phyloP scores from a whole-genome alignment of 2,797 vertebrate species.

The Leuciscus waleckii region DNA sequence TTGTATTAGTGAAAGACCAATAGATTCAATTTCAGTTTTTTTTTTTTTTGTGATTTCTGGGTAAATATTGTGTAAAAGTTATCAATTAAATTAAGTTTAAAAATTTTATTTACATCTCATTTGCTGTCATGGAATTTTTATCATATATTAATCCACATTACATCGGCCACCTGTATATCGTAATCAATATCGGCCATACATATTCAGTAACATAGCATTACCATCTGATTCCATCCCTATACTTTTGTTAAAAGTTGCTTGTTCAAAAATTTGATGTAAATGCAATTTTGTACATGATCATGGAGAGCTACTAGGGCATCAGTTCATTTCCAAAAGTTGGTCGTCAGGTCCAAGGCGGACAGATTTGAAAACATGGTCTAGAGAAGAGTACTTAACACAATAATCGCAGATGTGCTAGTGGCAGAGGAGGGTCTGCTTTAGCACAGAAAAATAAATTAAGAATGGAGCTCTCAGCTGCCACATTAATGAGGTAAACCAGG shows the following conservation, averaged over 20 bases:
- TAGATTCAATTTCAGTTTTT: not conserved
- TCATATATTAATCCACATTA: not conserved
- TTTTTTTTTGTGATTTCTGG: too few species aligned
- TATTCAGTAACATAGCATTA: not conserved
- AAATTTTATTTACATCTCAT: not conserved
- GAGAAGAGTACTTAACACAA: conserved; percentile 47
- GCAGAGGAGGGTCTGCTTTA: conserved; percentile 24
- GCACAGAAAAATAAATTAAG: conserved; percentile 52
- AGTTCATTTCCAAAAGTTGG: not conserved
- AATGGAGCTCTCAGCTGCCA: conserved; percentile 48
- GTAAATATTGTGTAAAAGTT: not conserved
- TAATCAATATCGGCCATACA: not conserved
- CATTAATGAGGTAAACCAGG: conserved; percentile 37
- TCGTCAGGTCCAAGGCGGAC: conserved; percentile 17
- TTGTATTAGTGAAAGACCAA: not conserved
- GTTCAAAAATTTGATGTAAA: not conserved
- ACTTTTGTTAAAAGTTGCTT: not conserved
- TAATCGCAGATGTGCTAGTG: conserved; percentile 34
- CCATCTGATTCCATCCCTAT: not conserved
- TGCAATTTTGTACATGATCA: conserved; percentile 41
- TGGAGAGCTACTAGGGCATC: not conserved
- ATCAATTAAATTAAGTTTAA: not conserved
- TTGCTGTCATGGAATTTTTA: not conserved
- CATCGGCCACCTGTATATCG: not conserved
- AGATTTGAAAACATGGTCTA: conserved; percentile 21